Percentiles rank a stretch among this genome's conserved stretches.
Evolutionary conservation across 2,113 vertebrate genomes (phyloP).

Genomic region (Silurus asotus): DNA sequence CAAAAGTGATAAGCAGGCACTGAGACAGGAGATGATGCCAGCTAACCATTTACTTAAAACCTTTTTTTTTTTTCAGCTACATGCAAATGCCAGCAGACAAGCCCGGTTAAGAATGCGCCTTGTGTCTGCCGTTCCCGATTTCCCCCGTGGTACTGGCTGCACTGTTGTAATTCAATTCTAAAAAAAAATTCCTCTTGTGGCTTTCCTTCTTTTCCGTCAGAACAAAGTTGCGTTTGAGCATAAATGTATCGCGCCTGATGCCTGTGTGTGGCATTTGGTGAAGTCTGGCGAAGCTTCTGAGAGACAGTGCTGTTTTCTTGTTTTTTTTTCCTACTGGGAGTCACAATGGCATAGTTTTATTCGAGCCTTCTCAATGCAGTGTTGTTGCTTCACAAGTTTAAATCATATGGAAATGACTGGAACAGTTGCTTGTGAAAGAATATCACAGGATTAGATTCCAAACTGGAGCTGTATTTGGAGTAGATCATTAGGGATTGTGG

Average conservation of each 20-base stretch:
- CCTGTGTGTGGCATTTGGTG: constrained; percentile 56
- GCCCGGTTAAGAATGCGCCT: constrained; percentile 39
- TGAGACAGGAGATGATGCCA: constrained; percentile 48
- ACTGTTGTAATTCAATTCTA: constrained; percentile 54
- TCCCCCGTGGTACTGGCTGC: constrained; percentile 39
- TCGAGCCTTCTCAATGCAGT: constrained; percentile 29
- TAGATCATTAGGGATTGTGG: constrained; percentile 49
- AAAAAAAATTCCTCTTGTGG: constrained; percentile 37
- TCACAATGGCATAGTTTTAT: constrained; percentile 21
- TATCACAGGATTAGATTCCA: constrained; percentile 32
- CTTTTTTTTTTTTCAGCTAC: constrained; percentile 53
- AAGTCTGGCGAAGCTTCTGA: constrained; percentile 56
- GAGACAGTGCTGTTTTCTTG: constrained; percentile 53
- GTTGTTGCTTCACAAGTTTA: constrained; percentile 14
- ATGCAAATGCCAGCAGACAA: constrained; percentile 36
- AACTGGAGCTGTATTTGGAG: constrained; percentile 49
- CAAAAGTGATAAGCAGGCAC: constrained; percentile 46
- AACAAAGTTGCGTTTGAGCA: constrained; percentile 32
- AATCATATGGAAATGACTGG: constrained; percentile 21
- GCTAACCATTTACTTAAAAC: constrained; percentile 61
- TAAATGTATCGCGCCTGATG: constrained; percentile 50
- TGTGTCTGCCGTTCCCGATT: constrained; percentile 32
- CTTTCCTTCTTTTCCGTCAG: constrained; percentile 41
- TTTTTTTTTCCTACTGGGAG: constrained; percentile 53
- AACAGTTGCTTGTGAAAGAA: not conserved